These are phyloP conservation scores for Stomatorhinus walkeri DNA, from an alignment of 2,797 vertebrate genomes.

Conservation along the genomic window DNA sequence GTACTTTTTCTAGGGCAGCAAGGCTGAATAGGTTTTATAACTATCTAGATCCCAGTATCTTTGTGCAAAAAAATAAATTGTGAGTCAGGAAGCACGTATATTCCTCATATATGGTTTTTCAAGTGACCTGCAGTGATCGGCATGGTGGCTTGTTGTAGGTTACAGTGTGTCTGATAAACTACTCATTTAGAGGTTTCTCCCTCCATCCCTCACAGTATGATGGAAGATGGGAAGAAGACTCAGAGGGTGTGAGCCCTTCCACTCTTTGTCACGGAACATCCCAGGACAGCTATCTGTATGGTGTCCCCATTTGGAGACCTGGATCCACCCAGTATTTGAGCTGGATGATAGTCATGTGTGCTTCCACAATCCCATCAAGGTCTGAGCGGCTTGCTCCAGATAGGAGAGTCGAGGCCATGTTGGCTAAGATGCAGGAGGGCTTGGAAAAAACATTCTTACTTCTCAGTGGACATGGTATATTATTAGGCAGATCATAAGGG, in stretches of 20 bases:
- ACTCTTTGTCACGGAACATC: background rate
- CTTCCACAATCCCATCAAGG: background rate
- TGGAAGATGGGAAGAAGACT: constrained; percentile 1
- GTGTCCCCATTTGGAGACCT: background rate
- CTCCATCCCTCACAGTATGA: background rate
- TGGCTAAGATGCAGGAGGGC: background rate
- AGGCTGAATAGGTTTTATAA: background rate
- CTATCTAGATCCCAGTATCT: background rate
- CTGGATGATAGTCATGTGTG: background rate
- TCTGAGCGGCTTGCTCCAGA: background rate
- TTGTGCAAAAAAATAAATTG: background rate
- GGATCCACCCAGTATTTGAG: background rate
- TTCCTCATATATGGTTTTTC: background rate
- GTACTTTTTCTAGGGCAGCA: background rate
- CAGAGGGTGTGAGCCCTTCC: background rate
- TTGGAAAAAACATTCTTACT: background rate
- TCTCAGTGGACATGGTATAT: background rate
- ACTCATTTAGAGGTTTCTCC: background rate
- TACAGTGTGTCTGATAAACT: background rate
- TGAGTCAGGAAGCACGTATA: background rate
- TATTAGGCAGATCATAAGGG: background rate
- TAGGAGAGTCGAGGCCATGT: background rate
- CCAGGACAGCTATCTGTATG: background rate
- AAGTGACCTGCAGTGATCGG: background rate
- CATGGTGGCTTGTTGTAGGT: background rate